phyloP scores from a whole-genome alignment of 2,113 vertebrate species.

The Lamprologus speciosus region DNA sequence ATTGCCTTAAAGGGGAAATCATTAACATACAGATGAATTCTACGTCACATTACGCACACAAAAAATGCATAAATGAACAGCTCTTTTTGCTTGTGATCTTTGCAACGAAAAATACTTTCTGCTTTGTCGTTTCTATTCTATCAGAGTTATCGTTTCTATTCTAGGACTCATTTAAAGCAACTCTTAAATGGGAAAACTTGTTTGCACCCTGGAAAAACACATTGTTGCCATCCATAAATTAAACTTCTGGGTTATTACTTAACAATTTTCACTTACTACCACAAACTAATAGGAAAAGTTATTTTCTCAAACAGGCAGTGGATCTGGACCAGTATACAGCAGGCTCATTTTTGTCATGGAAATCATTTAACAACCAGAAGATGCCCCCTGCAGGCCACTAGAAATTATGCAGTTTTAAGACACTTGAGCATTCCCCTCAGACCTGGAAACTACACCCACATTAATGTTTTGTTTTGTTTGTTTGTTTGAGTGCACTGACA shows the following conservation, averaged over 20 bases:
- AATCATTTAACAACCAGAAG: background rate
- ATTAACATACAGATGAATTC: background rate
- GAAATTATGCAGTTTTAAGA: background rate
- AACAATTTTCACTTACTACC: background rate
- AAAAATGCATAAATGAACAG: background rate
- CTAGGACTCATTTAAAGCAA: background rate
- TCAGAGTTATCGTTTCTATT: accelerated
- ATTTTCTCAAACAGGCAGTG: background rate
- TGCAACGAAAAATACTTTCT: background rate
- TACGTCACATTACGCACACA: accelerated
- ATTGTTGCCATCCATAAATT: background rate
- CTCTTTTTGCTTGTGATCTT: background rate
- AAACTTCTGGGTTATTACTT: background rate
- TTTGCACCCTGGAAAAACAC: background rate
- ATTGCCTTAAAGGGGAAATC: background rate
- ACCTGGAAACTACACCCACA: background rate
- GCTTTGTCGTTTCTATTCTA: background rate
- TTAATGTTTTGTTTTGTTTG: background rate
- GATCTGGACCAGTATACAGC: background rate
- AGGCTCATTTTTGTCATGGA: background rate
- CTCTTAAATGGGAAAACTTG: background rate
- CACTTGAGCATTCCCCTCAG: background rate
- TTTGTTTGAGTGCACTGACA: background rate
- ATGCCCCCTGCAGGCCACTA: background rate
- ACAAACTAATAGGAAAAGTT: background rate